phyloP scores from a whole-genome alignment of 2,888 invertebrate species.

The Trichacis sp. region DNA sequence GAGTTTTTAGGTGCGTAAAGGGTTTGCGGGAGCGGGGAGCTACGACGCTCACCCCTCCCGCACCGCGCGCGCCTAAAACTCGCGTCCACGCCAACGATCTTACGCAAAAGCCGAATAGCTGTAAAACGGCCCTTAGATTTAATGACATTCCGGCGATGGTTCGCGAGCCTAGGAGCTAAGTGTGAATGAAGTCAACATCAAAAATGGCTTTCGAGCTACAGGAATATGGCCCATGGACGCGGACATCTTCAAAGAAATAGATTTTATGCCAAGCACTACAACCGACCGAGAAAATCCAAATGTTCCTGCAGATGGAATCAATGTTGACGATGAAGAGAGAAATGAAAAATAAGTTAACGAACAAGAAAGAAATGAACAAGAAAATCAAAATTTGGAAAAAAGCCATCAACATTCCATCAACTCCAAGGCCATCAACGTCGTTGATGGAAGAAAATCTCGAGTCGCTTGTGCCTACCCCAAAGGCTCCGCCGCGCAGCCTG shows the following conservation, averaged over 20 bases:
- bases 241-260: slow-evolving; percentile 51
- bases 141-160: slow-evolving; percentile 50
- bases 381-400: neutral
- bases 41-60: no score
- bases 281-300: slow-evolving; percentile 39
- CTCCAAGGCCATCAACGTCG: neutral
- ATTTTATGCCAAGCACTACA: slow-evolving; percentile 48
- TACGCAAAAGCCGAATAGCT: no score
- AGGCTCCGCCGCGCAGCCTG: slow-evolving; percentile 1
- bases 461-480: slow-evolving; percentile 5
- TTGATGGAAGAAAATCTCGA: neutral
- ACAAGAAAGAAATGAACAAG: neutral
- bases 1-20: no score
- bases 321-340: neutral
- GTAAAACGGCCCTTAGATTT: no score
- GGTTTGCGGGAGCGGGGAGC: no score
- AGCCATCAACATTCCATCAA: no score
- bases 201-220: slow-evolving; percentile 49
- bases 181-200: slow-evolving; percentile 63
- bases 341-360: neutral
- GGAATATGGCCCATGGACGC: slow-evolving; percentile 57
- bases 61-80: no score
- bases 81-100: no score
- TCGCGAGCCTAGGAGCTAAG: slow-evolving; percentile 45
- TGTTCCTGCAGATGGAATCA: neutral